These are phyloP conservation scores for Otolemur crassicaudatus DNA, from an alignment of 2,797 vertebrate genomes.

Conservation along the genomic window DNA sequence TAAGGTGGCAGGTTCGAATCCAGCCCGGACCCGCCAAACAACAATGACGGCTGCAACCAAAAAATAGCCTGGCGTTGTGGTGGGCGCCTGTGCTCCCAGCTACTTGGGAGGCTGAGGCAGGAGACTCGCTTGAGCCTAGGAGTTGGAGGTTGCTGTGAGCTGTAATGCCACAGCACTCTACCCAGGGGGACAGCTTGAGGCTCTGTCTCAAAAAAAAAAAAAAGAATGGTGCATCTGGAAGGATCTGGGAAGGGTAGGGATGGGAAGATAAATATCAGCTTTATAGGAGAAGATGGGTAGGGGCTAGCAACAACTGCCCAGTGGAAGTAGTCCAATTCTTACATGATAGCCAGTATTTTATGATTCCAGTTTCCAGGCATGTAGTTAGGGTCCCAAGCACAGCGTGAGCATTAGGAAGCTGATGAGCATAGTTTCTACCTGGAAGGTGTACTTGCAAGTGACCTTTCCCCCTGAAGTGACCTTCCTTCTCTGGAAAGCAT, in stretches of 20 bases:
- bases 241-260: background rate
- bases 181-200: no score
- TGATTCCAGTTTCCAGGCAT: background rate
- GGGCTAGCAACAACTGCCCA: background rate
- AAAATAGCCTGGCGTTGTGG: no score
- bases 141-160: no score
- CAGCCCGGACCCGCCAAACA: no score
- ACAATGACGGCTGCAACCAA: no score
- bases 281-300: constrained; percentile 2
- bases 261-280: background rate
- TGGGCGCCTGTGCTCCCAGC: no score
- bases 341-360: background rate
- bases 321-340: background rate
- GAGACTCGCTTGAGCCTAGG: no score
- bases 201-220: no score
- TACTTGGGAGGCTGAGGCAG: no score
- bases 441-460: background rate
- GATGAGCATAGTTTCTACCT: constrained; percentile 24
- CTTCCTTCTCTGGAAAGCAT: background rate
- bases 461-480: constrained; percentile 36
- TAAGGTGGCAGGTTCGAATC: no score
- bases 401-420: background rate
- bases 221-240: background rate
- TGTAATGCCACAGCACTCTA: no score
- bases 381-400: background rate